These are phyloP conservation scores for Amiota mariae DNA, from an alignment of 2,888 invertebrate species.

Conservation along the genomic window DNA sequence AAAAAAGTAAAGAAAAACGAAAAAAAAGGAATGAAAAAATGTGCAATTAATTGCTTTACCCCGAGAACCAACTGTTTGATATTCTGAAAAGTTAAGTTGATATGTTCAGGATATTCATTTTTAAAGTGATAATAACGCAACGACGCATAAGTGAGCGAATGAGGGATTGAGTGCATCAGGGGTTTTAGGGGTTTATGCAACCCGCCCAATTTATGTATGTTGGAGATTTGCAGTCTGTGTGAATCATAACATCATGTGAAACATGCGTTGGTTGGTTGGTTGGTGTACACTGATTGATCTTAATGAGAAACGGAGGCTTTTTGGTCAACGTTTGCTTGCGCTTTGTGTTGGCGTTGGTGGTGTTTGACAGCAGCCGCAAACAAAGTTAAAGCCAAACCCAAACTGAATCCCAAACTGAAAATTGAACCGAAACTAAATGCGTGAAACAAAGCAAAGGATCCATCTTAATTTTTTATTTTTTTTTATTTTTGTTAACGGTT, in stretches of 20 bases:
- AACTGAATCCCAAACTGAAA: background rate
- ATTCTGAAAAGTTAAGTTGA: background rate
- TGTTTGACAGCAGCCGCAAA: background rate
- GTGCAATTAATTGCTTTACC: slow-evolving; percentile 15
- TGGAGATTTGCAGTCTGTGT: slow-evolving; percentile 42
- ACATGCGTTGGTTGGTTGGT: slow-evolving; percentile 61
- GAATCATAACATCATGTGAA: slow-evolving; percentile 65
- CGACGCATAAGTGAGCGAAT: no score
- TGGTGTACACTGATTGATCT: slow-evolving; percentile 61
- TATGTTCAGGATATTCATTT: background rate
- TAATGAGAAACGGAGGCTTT: slow-evolving; percentile 58
- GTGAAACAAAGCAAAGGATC: no score
- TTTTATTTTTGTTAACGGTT: slow-evolving; percentile 33
- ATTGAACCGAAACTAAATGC: no score
- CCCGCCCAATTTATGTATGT: no score
- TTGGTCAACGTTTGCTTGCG: background rate
- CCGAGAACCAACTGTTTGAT: background rate
- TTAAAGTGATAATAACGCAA: background rate
- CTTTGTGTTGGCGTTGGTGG: background rate
- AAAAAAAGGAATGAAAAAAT: background rate
- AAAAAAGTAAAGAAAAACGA: background rate
- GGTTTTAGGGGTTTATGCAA: no score
- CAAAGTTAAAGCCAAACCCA: slow-evolving; percentile 5
- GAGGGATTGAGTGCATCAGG: no score
- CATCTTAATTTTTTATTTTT: no score